Base-by-base conservation (phyloP, 1,140 invertebrate species). In the Brachionus calyciflorus region DNA sequence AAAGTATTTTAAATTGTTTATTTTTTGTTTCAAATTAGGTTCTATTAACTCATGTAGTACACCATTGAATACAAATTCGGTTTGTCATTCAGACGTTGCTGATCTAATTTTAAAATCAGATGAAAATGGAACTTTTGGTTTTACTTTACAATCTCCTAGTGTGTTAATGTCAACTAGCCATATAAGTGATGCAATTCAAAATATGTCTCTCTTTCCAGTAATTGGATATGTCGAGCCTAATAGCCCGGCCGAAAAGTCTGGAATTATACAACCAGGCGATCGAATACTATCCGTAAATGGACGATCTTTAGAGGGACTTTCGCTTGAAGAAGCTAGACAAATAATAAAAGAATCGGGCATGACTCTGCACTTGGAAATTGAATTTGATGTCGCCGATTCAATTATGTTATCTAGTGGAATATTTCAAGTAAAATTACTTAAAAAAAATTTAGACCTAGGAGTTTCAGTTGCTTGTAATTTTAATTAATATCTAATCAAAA, bases 351-450 rank as follows among this genome's bases (percentile, higher is more conserved):
- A 87, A 46, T 84, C 86, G 79, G 77, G 84, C 80, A 81, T 86
- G 78, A 80, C 82, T 80, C 79, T 84, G 81, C 77, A 80, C 44
- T 79, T 93, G 1, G 88, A 90, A 48, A 88, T 92, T 3, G 93
- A 96, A 83, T 96, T 96, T 85, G 93, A 93, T 86, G 92, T 96
- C 80, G 91, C 92, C n/a, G 92, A 95, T 79, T 89, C 92, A 0
- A 92, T 96, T 19, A 91, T 94, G 65, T 92, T 93, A 1, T 90
- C 91, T 10, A 92, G 91, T 79, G 93, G 93, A 6, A 89, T 92
- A 0, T 96, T 94, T 81, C 91, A 91, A 76, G 92, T 96, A 0
- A 92, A 94, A 84, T 85, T 97, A 10, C 89, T 91, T 0, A 91
- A 92, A 81, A 89, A 89, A 30, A 19, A 89, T 88, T 77, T 87